Conservation (phyloP, 1,140 invertebrate genomes). For the Macrotrachela quadricornifera region DNA sequence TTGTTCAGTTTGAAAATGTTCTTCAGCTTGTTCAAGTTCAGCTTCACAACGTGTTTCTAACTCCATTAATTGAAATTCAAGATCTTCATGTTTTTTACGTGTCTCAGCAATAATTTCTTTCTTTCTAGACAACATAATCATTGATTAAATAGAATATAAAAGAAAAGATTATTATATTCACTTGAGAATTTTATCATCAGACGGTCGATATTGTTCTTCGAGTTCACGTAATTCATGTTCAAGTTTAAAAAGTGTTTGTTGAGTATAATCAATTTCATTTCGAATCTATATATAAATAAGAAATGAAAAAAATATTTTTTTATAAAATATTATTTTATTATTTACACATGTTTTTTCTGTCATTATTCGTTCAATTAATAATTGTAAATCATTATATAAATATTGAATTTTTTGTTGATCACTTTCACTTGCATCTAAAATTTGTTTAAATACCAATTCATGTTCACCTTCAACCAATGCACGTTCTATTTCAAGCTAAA, state of each 20-base stretch:
- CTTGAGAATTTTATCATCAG: not conserved
- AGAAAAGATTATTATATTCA: not conserved
- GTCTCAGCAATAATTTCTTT: slow-evolving; percentile 1
- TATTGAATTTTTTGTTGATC: too few species aligned
- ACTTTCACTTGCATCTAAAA: too few species aligned
- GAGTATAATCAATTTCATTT: slow-evolving; percentile 3
- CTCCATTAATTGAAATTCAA: slow-evolving; percentile 8
- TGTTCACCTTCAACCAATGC: too few species aligned
- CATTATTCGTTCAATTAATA: too few species aligned
- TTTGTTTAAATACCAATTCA: too few species aligned
- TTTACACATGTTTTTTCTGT: too few species aligned
- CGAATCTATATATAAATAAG: not conserved
- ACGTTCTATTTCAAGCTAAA: too few species aligned
- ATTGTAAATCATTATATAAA: too few species aligned
- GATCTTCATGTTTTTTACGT: slow-evolving; percentile 1
- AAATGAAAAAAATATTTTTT: too few species aligned
- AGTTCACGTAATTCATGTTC: slow-evolving; percentile 5
- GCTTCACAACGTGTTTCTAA: slow-evolving; percentile 4
- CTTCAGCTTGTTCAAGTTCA: slow-evolving; percentile 7
- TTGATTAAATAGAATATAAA: not conserved
- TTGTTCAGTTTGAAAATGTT: not conserved
- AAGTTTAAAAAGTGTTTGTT: slow-evolving; percentile 4
- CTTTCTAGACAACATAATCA: not conserved
- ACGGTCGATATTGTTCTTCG: not conserved
- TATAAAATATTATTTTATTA: too few species aligned